Evolutionary conservation across 2,888 invertebrate species (phyloP).

Genomic region (Desoria tigrina): DNA sequence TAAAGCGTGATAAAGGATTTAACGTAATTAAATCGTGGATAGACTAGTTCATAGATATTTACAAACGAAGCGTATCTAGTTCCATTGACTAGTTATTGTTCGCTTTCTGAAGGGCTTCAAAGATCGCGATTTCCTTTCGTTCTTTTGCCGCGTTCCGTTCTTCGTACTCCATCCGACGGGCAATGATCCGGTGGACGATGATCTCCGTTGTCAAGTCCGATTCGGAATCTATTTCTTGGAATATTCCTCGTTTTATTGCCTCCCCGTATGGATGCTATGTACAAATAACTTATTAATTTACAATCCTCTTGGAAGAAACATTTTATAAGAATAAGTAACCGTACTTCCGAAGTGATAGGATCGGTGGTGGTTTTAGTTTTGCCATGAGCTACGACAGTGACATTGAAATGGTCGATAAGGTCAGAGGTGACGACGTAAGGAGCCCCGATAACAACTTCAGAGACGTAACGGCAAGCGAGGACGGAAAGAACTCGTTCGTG

Average conservation of each 20-base stretch:
- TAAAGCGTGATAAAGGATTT: too few species aligned
- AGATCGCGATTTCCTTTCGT: constrained; percentile 45
- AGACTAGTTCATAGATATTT: too few species aligned
- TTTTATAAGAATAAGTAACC: too few species aligned
- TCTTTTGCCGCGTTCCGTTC: constrained; percentile 51
- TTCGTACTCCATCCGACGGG: constrained; percentile 41
- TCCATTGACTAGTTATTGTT: too few species aligned
- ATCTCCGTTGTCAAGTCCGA: constrained; percentile 93
- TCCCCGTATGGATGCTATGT: constrained; percentile 39
- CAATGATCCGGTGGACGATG: constrained; percentile 93
- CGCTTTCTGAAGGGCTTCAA: constrained; percentile 36
- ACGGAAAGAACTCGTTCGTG: constrained; percentile 96
- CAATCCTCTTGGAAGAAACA: too few species aligned
- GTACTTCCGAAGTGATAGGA: constrained; percentile 33
- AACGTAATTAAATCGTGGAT: too few species aligned
- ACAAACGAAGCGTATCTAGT: too few species aligned
- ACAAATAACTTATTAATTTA: too few species aligned
- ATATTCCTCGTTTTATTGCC: constrained; percentile 63
- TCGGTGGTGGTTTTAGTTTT: constrained; percentile 50
- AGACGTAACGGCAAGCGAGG: constrained; percentile 94
- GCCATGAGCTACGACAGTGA: constrained; percentile 89
- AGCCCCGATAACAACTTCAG: constrained; percentile 98
- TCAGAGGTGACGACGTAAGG: constrained; percentile 91
- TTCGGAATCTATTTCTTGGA: constrained; percentile 74
- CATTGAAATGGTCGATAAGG: constrained; percentile 91